A percentile compares a stretch with the other conserved stretches of the same genome.
Evolutionary conservation across 2,113 vertebrate genomes (phyloP).

Genomic region (Terrapene triunguis): DNA sequence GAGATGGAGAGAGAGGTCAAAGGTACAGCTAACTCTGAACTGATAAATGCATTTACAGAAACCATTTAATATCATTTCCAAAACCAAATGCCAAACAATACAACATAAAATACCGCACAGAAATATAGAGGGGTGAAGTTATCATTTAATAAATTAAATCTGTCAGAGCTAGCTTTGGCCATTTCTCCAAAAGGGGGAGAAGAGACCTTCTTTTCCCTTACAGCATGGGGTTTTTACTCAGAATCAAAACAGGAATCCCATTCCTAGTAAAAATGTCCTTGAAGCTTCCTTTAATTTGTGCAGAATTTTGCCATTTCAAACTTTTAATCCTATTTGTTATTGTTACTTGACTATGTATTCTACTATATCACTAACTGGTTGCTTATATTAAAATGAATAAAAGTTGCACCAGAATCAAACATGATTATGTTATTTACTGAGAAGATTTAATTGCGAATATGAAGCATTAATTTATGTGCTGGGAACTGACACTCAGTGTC

Average conservation of each 20-base stretch:
- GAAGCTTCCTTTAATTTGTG: neutral
- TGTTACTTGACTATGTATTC: neutral
- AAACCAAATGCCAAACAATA: neutral
- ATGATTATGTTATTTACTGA: neutral
- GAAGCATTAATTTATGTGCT: conserved; percentile 35
- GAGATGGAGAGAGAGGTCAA: neutral
- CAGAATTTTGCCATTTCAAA: neutral
- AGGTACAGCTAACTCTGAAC: neutral
- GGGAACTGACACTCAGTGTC: conserved; percentile 33
- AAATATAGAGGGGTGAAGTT: neutral
- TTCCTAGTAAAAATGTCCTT: neutral
- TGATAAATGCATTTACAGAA: neutral
- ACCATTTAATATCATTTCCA: neutral
- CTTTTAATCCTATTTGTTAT: neutral
- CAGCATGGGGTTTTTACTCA: neutral
- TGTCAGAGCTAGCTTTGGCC: neutral
- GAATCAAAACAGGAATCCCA: neutral
- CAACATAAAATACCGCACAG: neutral
- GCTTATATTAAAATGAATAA: conserved; percentile 11
- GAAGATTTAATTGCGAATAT: neutral
- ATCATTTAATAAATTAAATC: neutral
- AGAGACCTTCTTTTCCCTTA: neutral
- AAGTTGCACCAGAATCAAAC: neutral
- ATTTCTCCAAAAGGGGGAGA: neutral
- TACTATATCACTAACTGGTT: neutral